Percentiles rank a stretch among this genome's conserved stretches.
Conservation (phyloP, 2,797 vertebrate species). For the Paguma larvata region DNA sequence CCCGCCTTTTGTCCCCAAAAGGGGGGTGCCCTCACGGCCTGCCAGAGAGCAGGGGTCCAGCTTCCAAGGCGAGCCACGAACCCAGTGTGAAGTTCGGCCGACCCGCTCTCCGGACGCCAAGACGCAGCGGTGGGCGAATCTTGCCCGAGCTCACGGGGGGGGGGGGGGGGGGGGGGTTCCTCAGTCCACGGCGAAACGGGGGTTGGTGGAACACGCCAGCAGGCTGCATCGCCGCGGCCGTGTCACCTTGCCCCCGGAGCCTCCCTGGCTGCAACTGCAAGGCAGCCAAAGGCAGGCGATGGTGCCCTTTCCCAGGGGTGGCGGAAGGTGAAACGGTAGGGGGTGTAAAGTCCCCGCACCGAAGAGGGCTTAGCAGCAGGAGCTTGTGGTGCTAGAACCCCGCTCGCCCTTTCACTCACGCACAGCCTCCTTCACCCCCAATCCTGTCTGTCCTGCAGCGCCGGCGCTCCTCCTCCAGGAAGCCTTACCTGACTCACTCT, state of each 20-base stretch:
- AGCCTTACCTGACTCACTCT: not conserved
- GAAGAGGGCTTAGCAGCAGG: not conserved
- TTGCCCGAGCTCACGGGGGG: no score
- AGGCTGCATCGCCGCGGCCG: not conserved
- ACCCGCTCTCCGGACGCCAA: not conserved
- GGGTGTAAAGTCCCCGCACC: not conserved
- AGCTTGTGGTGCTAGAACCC: not conserved
- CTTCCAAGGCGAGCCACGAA: not conserved
- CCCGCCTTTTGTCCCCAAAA: rapidly evolving
- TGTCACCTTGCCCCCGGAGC: not conserved
- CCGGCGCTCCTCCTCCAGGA: not conserved
- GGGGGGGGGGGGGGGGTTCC: not conserved
- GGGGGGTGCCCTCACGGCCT: not conserved
- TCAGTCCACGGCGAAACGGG: not conserved
- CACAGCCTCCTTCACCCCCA: not conserved
- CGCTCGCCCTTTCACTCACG: not conserved
- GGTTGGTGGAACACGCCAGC: not conserved
- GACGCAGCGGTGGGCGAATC: no score
- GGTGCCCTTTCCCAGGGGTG: not conserved
- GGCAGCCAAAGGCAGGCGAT: not conserved
- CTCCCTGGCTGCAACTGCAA: not conserved
- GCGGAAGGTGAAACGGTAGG: not conserved
- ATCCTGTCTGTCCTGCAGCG: not conserved
- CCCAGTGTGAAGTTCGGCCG: no score
- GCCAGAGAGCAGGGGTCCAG: not conserved